Conservation (phyloP, 2,113 vertebrate genomes). For the Nanorana parkeri region DNA sequence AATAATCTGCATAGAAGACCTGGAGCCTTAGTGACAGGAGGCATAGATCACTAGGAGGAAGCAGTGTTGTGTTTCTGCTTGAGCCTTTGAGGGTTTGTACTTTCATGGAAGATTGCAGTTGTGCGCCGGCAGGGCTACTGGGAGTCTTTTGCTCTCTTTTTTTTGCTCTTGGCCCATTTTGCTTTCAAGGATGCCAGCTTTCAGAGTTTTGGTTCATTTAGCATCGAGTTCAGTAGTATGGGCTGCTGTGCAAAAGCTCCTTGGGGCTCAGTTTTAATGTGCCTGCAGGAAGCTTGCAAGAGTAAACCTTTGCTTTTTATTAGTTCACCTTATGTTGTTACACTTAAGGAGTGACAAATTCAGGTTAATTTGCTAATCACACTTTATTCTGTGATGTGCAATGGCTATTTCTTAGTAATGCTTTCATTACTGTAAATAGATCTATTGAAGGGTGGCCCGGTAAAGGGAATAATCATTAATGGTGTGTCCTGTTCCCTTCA, state of each 20-base stretch:
- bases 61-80: too few species aligned
- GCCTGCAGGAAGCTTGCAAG: slow-evolving; percentile 26
- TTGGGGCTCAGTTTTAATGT: slow-evolving; percentile 38
- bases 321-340: slow-evolving; percentile 19
- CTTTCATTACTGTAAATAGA: not conserved
- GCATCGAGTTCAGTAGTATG: slow-evolving; percentile 45
- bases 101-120: too few species aligned
- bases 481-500: too few species aligned
- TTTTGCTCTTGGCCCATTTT: slow-evolving; percentile 36
- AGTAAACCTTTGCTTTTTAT: slow-evolving; percentile 47
- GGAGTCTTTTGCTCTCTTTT: slow-evolving; percentile 1
- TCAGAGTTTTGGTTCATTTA: slow-evolving; percentile 48
- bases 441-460: too few species aligned
- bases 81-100: too few species aligned
- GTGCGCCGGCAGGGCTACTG: not conserved
- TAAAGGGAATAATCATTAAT: too few species aligned
- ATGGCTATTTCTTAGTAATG: not conserved
- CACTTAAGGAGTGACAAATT: slow-evolving; percentile 55
- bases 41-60: not conserved
- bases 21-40: not conserved
- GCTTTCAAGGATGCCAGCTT: slow-evolving; percentile 41
- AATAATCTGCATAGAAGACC: not conserved
- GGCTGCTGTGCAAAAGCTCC: slow-evolving; percentile 39
- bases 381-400: slow-evolving; percentile 22
- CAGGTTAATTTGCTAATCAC: slow-evolving; percentile 51